A percentile compares a stretch with the other conserved stretches of the same genome.
phyloP scores from a whole-genome alignment of 1,140 invertebrate species.

The Trialeurodes vaporariorum region DNA sequence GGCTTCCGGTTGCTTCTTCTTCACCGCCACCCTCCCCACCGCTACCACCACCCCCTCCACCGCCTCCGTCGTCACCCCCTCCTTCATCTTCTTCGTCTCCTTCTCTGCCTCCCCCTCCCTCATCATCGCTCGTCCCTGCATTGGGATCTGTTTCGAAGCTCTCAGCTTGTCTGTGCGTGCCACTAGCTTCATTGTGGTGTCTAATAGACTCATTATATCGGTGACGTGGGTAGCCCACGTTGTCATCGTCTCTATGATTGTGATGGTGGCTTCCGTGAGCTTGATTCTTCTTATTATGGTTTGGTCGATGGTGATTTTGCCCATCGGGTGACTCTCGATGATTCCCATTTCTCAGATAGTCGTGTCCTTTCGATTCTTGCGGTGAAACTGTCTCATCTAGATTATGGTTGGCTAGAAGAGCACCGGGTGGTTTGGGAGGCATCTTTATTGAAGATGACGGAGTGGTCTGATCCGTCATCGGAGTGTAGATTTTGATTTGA shows the following conservation, averaged over 20 bases:
- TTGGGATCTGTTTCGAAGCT: neutral
- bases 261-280: neutral
- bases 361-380: neutral
- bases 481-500: neutral
- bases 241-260: neutral
- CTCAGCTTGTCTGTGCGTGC: neutral
- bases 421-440: neutral
- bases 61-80: constrained; percentile 30
- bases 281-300: neutral
- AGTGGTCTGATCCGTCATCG: neutral
- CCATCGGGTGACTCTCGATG: neutral
- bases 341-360: neutral
- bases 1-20: neutral
- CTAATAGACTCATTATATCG: neutral
- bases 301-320: neutral
- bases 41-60: neutral
- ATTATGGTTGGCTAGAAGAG: neutral
- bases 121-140: constrained; percentile 19
- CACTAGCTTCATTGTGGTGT: neutral
- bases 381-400: neutral
- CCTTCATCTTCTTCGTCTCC: constrained; percentile 40
- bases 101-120: constrained; percentile 47
- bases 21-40: neutral
- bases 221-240: neutral
- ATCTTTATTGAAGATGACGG: neutral